These are phyloP conservation scores for Coelinius sp. DNA, from an alignment of 2,888 invertebrate genomes.

Conservation along the genomic window DNA sequence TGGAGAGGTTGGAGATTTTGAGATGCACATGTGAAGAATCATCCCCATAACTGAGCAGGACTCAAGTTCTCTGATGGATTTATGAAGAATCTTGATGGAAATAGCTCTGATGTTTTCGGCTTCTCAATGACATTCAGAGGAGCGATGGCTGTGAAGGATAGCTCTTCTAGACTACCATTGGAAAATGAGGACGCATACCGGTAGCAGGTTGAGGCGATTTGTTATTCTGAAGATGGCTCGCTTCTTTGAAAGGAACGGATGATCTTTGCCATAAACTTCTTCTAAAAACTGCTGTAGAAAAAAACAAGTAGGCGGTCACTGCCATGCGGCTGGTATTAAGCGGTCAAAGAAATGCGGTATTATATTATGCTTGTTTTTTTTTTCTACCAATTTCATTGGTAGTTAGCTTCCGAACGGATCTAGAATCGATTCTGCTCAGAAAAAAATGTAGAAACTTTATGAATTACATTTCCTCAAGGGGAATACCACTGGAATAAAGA, in stretches of 20 bases:
- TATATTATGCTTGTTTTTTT: no score
- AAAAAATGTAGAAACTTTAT: no score
- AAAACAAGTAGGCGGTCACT: no score
- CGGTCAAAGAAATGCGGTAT: no score
- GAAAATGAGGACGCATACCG: constrained; percentile 4
- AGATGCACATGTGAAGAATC: background rate
- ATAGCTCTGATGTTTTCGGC: background rate
- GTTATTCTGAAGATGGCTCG: background rate
- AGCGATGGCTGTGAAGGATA: background rate
- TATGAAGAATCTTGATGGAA: constrained; percentile 2
- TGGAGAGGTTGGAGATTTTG: background rate
- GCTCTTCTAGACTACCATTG: background rate
- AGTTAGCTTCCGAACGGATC: no score
- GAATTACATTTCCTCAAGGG: no score
- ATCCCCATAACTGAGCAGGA: background rate
- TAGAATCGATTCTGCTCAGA: no score
- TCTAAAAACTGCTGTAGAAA: no score
- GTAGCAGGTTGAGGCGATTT: constrained; percentile 4
- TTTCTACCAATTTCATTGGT: no score
- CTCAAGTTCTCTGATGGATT: background rate
- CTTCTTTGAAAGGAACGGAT: background rate
- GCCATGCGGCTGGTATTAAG: no score
- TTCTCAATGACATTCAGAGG: background rate
- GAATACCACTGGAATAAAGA: no score
- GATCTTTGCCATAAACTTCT: background rate